Conservation (phyloP, 2,888 invertebrate species). For the Zeuzera pyrina region DNA sequence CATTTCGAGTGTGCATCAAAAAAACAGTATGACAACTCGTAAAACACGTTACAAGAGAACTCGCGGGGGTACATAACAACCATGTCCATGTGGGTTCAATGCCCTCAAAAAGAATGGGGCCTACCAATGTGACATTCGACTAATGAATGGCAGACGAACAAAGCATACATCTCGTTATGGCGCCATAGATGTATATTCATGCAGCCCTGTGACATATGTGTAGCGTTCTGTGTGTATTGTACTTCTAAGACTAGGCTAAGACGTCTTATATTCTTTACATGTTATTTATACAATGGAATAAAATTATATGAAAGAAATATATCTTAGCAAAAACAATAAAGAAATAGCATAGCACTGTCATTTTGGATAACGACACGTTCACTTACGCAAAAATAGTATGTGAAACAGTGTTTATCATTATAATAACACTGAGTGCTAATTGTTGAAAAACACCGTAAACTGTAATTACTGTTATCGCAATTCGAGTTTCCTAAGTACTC, state of each 20-base stretch:
- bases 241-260: neutral
- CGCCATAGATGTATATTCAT: slow-evolving; percentile 31
- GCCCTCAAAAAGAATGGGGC: slow-evolving; percentile 57
- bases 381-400: no score
- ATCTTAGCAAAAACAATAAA: no score
- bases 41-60: slow-evolving; percentile 47
- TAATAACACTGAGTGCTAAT: slow-evolving; percentile 14
- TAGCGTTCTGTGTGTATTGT: slow-evolving; percentile 9
- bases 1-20: slow-evolving; percentile 40
- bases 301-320: no score
- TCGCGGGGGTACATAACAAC: slow-evolving; percentile 47
- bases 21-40: slow-evolving; percentile 41
- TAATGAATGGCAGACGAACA: slow-evolving; percentile 66
- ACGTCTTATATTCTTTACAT: no score
- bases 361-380: no score
- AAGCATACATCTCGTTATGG: slow-evolving; percentile 37
- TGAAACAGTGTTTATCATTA: slow-evolving; percentile 15
- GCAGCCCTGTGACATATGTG: slow-evolving; percentile 33
- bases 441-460: slow-evolving; percentile 10
- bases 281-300: no score
- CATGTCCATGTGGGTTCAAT: slow-evolving; percentile 45
- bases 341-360: no score
- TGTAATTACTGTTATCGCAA: slow-evolving; percentile 20
- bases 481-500: slow-evolving; percentile 22
- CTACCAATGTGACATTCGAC: slow-evolving; percentile 54